These are phyloP conservation scores for Platyura marginata DNA, from an alignment of 1,140 invertebrate genomes.

Conservation along the genomic window DNA sequence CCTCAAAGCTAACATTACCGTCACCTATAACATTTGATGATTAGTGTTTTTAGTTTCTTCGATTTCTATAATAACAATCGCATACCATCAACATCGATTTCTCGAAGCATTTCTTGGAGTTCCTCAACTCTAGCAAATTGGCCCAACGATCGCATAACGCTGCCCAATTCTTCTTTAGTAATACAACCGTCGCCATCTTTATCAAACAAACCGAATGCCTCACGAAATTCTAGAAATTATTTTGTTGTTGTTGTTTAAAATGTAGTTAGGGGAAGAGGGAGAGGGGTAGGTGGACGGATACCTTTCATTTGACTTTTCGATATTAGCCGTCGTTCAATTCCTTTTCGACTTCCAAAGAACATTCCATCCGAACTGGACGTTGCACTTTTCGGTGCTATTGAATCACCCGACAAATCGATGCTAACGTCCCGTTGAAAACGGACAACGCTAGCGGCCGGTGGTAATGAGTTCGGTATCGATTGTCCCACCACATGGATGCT, in stretches of 20 bases:
- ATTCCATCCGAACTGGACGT: constrained; percentile 1
- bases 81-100: constrained; percentile 74
- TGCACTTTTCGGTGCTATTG: constrained; percentile 14
- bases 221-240: constrained; percentile 47
- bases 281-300: too few species aligned
- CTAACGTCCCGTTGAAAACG: not conserved
- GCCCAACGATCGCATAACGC: constrained; percentile 67
- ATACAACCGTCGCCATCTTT: constrained; percentile 78
- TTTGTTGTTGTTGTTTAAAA: not conserved
- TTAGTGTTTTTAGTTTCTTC: not conserved
- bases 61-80: constrained; percentile 2
- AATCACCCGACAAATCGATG: constrained; percentile 9
- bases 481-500: too few species aligned
- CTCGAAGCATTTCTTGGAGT: constrained; percentile 70
- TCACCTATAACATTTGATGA: constrained; percentile 37
- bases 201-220: constrained; percentile 75
- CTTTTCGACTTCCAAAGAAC: constrained; percentile 7
- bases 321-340: constrained; percentile 32
- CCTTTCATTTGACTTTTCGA: constrained; percentile 61
- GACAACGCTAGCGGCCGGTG: constrained; percentile 3
- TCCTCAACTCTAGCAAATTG: constrained; percentile 72
- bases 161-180: constrained; percentile 66
- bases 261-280: too few species aligned
- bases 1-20: constrained; percentile 80
- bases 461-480: not conserved